phyloP scores from a whole-genome alignment of 2,797 vertebrate genomes.

The Zalophus californianus region DNA sequence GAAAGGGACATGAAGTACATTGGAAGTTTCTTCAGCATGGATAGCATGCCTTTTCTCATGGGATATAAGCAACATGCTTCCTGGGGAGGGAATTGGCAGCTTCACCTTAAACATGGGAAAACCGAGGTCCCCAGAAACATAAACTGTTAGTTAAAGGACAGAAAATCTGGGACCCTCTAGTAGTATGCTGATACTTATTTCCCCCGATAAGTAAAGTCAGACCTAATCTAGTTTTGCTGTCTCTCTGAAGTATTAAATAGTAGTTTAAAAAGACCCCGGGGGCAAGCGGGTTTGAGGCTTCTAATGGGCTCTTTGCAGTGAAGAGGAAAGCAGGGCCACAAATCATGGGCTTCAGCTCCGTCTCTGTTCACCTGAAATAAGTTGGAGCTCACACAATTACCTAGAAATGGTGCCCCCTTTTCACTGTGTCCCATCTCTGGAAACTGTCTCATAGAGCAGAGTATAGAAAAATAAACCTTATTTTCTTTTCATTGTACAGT shows the following conservation, averaged over 20 bases:
- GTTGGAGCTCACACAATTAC: not conserved
- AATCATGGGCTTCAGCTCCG: not conserved
- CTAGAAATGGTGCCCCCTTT: not conserved
- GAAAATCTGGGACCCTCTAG: not conserved
- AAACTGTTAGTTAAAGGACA: not conserved
- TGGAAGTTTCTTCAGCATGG: not conserved
- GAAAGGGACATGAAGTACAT: not conserved
- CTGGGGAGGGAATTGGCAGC: not conserved
- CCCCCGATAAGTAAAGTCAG: not conserved
- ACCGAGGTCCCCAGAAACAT: not conserved
- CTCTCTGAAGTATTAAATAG: constrained; percentile 17
- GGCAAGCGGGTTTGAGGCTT: not conserved
- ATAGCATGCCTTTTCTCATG: not conserved
- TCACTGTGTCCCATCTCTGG: not conserved
- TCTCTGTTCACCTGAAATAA: not conserved
- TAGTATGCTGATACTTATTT: not conserved
- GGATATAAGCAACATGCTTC: not conserved
- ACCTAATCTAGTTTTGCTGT: not conserved
- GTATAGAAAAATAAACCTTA: not conserved
- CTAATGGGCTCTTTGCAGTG: not conserved
- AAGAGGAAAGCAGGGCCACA: not conserved
- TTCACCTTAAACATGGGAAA: constrained; percentile 2
- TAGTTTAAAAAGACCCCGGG: not conserved
- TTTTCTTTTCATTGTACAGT: not conserved
- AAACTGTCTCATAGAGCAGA: not conserved